These are phyloP conservation scores for Alloscopus bannaensis DNA, from an alignment of 2,888 invertebrate genomes.

Conservation along the genomic window DNA sequence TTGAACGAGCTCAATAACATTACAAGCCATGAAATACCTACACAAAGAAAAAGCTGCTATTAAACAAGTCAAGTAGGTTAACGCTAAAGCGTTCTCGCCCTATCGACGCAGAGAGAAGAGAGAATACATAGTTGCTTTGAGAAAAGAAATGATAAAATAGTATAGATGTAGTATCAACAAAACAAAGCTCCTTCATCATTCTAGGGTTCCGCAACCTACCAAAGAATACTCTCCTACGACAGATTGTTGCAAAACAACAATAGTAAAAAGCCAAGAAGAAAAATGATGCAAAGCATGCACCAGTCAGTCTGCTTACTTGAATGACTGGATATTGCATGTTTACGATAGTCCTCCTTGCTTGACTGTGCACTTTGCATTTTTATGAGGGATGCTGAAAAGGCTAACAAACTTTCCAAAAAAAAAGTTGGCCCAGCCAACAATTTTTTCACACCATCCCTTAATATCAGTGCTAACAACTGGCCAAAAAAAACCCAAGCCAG, in stretches of 20 bases:
- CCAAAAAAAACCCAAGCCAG: slow-evolving; percentile 55
- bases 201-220: not conserved
- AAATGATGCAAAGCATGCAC: slow-evolving; percentile 25
- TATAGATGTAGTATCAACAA: no score
- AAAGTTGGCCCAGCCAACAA: slow-evolving; percentile 59
- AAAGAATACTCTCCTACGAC: not conserved
- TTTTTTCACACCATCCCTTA: slow-evolving; percentile 40
- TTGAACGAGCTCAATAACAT: slow-evolving; percentile 24
- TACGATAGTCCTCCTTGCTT: not conserved
- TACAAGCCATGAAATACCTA: no score
- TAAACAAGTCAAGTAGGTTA: slow-evolving; percentile 62
- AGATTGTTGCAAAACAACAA: slow-evolving; percentile 15
- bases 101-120: no score
- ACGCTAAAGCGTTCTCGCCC: slow-evolving; percentile 27
- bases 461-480: slow-evolving; percentile 48
- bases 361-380: not conserved
- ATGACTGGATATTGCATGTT: slow-evolving; percentile 27
- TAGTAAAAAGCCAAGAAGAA: slow-evolving; percentile 11
- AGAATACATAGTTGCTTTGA: no score
- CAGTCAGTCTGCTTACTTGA: slow-evolving; percentile 5
- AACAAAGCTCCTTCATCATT: no score
- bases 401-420: slow-evolving; percentile 63
- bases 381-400: slow-evolving; percentile 12
- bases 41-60: slow-evolving; percentile 26
- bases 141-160: no score